These are phyloP conservation scores for Myrmecobius fasciatus DNA, from an alignment of 2,113 vertebrate species.

Conservation along the genomic window DNA sequence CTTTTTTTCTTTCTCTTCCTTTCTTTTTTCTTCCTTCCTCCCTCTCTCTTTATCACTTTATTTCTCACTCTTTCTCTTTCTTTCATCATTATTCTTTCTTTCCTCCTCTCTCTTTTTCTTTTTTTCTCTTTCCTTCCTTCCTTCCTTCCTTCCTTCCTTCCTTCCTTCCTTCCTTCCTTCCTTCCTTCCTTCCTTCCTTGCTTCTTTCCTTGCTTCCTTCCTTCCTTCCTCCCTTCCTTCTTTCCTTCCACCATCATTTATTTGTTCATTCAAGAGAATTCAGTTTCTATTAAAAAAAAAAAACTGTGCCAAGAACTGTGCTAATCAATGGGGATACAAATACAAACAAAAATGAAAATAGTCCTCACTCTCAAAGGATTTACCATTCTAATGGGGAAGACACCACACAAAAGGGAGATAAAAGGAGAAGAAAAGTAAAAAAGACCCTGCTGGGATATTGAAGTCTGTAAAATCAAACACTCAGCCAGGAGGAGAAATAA, in stretches of 20 bases:
- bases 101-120: no score
- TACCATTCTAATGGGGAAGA: neutral
- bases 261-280: no score
- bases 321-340: neutral
- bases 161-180: no score
- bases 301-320: neutral
- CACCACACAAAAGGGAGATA: neutral
- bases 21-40: neutral
- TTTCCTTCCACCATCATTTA: no score
- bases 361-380: neutral
- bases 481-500: neutral
- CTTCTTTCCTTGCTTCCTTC: rapidly evolving
- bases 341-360: neutral
- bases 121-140: rapidly evolving
- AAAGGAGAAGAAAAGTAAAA: neutral
- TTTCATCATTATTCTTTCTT: no score
- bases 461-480: neutral
- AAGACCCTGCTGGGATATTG: no score
- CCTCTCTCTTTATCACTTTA: no score
- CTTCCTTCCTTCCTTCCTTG: neutral
- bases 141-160: neutral
- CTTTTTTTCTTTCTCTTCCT: rapidly evolving
- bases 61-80: no score
- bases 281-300: no score
- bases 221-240: no score